Conservation (phyloP, 2,797 vertebrate species). For the Chelmon rostratus region DNA sequence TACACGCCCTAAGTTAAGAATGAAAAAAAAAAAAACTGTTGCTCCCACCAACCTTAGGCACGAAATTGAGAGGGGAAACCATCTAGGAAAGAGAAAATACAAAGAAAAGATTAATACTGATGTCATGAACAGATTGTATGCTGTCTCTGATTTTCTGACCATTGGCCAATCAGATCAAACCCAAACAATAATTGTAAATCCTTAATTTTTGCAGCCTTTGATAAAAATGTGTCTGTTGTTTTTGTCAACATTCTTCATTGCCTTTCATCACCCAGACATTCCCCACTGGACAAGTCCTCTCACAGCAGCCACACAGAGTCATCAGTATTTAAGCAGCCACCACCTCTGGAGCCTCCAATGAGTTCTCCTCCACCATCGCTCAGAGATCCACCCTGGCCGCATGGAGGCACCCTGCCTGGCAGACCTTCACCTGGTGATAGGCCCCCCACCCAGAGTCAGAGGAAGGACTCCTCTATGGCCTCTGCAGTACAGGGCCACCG, state of each 20-base stretch:
- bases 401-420: constrained; percentile 84
- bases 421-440: constrained; percentile 78
- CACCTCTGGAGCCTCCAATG: constrained; percentile 80
- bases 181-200: neutral
- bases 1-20: neutral
- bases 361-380: constrained; percentile 78
- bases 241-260: neutral
- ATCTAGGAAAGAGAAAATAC: neutral
- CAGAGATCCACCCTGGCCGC: constrained; percentile 87
- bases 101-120: neutral
- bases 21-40: neutral
- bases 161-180: neutral
- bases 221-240: neutral
- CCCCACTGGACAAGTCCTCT: constrained; percentile 90
- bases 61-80: neutral
- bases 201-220: neutral
- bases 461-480: constrained; percentile 72
- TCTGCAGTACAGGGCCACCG: constrained; percentile 65
- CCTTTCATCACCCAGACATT: constrained; percentile 83
- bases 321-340: constrained; percentile 88
- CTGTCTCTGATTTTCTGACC: neutral
- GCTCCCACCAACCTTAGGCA: neutral
- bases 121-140: neutral
- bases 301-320: constrained; percentile 88
- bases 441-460: constrained; percentile 73